Evolutionary conservation across 2,888 invertebrate species (phyloP), one percentile per base, ranked within the genome.

Genomic region (Stramonita haemastoma): DNA sequence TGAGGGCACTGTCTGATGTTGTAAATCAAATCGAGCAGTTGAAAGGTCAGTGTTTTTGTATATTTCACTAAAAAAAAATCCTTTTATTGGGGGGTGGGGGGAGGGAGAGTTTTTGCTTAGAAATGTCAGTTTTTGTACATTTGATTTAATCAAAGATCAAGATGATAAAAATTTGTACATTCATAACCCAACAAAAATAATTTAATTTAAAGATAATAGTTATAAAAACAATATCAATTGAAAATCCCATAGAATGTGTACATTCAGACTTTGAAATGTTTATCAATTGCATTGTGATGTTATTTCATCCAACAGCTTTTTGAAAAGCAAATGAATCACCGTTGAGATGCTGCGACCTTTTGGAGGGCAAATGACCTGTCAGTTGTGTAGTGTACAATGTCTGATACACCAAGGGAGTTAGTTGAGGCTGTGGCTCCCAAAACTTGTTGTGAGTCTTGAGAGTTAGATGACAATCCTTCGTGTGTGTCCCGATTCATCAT

Each of bases 391-490:
- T 26, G 1, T 73, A 11, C 29, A 73, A n/a, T 29, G 26, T 73
- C 22, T 2, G 11, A 26, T 73, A 73, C 73, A 22, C 73, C n/a
- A 73, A 73, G 73, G 73, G 73, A 73, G 73, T n/a, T n/a, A 73
- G 73, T n/a, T n/a, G 66, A 73, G 1, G n/a, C 17, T 11, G 4
- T 29, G 73, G 73, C 29, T 26, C 73, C 73, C 11, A n/a, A 29
- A n/a, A 73, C 22, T n/a, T 73, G 73, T 73, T 22, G 73, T 11
- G 29, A n/a, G 26, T 73, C 26, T n/a, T 73, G 73, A 29, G 26
- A 73, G 11, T n/a, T 46, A 83, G 11, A 83, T 83, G 83, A 83
- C 83, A 83, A 83, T 83, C 83, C 34, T 26, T 79, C 11, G 11
- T 46, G 11, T 26, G 46, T 83, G 32, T 83, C 36, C 46, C 26